A percentile compares a stretch with the other conserved stretches of the same genome.
Evolutionary conservation across 2,888 invertebrate genomes (phyloP).

Genomic region (Lacanobia oleracea): DNA sequence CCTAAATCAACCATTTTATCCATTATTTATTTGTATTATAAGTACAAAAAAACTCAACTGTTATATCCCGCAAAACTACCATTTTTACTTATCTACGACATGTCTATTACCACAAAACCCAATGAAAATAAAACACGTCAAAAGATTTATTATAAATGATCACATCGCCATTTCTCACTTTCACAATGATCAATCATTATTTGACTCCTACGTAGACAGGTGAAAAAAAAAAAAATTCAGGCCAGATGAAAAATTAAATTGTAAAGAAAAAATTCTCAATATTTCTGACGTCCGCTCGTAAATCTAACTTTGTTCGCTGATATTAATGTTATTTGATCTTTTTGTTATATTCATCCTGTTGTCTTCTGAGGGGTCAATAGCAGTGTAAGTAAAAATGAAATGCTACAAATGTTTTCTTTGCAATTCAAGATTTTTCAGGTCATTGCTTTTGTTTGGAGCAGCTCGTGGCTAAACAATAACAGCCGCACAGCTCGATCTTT

Average conservation of each 20-base stretch:
- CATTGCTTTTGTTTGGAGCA: background rate
- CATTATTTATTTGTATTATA: no score
- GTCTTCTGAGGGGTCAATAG: slow-evolving; percentile 6
- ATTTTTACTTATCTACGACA: background rate
- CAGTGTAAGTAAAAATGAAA: background rate
- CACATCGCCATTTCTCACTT: slow-evolving; percentile 36
- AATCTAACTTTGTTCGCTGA: slow-evolving; percentile 53
- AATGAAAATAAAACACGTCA: slow-evolving; percentile 46
- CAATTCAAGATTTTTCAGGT: background rate
- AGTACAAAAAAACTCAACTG: background rate
- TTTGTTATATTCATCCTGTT: slow-evolving; percentile 27
- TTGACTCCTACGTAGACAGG: slow-evolving; percentile 48
- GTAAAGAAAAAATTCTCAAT: slow-evolving; percentile 35
- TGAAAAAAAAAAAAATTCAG: slow-evolving; percentile 41
- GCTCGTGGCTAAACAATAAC: no score
- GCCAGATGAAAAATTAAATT: slow-evolving; percentile 61
- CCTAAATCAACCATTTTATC: no score
- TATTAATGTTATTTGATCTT: slow-evolving; percentile 39
- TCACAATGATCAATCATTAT: slow-evolving; percentile 60
- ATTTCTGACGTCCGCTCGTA: slow-evolving; percentile 43
- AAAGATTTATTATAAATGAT: slow-evolving; percentile 63
- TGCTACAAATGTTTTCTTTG: background rate
- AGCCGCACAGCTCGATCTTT: no score
- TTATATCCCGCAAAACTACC: no score
- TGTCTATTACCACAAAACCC: slow-evolving; percentile 7